Conservation (phyloP, 2,797 vertebrate genomes). For the Poeciliopsis presidionis region DNA sequence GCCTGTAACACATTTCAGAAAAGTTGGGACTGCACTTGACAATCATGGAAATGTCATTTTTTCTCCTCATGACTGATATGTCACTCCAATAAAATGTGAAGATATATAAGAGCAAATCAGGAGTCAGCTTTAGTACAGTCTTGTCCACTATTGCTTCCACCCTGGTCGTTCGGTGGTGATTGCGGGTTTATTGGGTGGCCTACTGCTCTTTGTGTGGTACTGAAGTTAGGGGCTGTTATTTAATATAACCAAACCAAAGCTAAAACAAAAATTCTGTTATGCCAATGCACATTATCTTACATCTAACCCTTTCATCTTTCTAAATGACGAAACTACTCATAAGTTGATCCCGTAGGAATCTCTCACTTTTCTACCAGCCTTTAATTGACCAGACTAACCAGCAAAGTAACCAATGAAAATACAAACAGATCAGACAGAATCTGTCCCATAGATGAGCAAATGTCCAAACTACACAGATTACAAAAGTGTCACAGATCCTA, state of each 20-base stretch:
- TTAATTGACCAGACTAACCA: slow-evolving; percentile 7
- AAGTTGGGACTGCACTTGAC: too few species aligned
- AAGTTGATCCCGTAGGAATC: background rate
- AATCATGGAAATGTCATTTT: too few species aligned
- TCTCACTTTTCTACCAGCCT: slow-evolving; percentile 16
- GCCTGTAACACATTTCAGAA: too few species aligned
- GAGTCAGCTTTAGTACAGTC: too few species aligned
- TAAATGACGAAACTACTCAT: slow-evolving; percentile 8
- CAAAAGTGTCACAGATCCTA: background rate
- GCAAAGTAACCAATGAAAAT: slow-evolving; percentile 6
- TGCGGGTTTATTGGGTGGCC: background rate
- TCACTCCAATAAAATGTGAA: too few species aligned
- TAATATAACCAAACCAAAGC: slow-evolving; percentile 3
- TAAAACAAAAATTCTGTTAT: slow-evolving; percentile 1
- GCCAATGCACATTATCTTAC: slow-evolving; percentile 2
- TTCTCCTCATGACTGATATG: too few species aligned
- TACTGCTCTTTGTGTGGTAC: background rate
- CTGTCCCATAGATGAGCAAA: background rate
- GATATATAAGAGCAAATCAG: too few species aligned
- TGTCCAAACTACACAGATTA: background rate
- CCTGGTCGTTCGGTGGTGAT: background rate
- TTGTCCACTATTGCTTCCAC: too few species aligned
- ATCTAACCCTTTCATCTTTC: slow-evolving; percentile 5
- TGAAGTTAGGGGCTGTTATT: background rate
- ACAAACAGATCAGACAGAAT: background rate